A percentile compares a stretch with the other conserved stretches of the same genome.
These are phyloP conservation scores for Ips typographus DNA, from an alignment of 1,140 invertebrate species.

Conservation along the genomic window DNA sequence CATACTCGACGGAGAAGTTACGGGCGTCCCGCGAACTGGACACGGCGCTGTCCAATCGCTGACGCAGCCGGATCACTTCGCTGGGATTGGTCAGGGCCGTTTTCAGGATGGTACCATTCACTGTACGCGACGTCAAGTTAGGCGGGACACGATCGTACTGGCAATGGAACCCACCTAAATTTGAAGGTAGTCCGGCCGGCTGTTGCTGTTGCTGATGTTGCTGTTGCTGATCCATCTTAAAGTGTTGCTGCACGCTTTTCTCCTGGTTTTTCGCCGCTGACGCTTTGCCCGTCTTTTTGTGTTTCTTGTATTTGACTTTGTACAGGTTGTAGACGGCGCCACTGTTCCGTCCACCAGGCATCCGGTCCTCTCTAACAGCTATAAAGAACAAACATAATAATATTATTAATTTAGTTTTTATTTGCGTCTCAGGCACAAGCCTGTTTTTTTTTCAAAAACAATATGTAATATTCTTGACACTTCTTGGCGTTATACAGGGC, in stretches of 20 bases:
- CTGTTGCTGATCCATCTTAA: constrained; percentile 48
- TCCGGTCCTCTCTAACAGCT: constrained; percentile 98
- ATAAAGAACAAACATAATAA: constrained; percentile 41
- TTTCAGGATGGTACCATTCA: constrained; percentile 90
- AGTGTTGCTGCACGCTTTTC: constrained; percentile 45
- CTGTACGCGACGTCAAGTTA: constrained; percentile 40
- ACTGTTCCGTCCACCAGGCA: constrained; percentile 97
- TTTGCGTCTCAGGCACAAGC: no score
- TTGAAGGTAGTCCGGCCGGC: constrained; percentile 60
- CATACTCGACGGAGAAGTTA: constrained; percentile 77
- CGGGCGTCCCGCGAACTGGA: constrained; percentile 78
- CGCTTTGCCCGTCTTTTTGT: constrained; percentile 76
- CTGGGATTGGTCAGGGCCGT: constrained; percentile 91
- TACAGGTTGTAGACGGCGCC: constrained; percentile 98
- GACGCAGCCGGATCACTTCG: constrained; percentile 84
- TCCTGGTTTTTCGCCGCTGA: constrained; percentile 50
- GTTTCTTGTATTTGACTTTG: constrained; percentile 99
- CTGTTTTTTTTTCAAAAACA: not conserved
- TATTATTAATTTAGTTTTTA: no score
- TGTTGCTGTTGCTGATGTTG: constrained; percentile 48
- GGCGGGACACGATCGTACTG: not conserved
- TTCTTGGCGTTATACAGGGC: no score
- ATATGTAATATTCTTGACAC: no score
- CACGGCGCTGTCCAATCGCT: constrained; percentile 81
- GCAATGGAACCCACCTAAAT: constrained; percentile 54